Percentiles rank a stretch among this genome's conserved stretches.
These are phyloP conservation scores for Vimba vimba DNA, from an alignment of 2,113 vertebrate genomes.

Conservation along the genomic window DNA sequence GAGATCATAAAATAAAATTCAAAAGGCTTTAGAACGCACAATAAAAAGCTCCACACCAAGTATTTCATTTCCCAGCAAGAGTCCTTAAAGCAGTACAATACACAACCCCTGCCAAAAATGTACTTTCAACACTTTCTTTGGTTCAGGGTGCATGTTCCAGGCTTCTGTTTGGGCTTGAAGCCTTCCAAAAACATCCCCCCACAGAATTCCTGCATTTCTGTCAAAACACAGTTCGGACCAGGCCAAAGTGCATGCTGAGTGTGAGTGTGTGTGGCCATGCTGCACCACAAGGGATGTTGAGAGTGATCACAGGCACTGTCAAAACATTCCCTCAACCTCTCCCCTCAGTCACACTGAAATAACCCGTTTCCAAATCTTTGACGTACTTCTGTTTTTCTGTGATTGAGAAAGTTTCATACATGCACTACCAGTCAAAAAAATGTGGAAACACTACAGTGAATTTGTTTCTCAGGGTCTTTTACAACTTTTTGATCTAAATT, in stretches of 20 bases:
- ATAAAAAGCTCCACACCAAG: slow-evolving; percentile 9
- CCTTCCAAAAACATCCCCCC: slow-evolving; percentile 51
- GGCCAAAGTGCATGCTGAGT: slow-evolving; percentile 53
- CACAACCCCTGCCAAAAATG: slow-evolving; percentile 18
- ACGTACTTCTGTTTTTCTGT: neutral
- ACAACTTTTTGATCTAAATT: neutral
- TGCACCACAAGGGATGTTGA: slow-evolving; percentile 3
- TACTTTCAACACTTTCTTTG: slow-evolving; percentile 37
- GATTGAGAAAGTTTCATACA: neutral
- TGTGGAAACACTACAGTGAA: neutral
- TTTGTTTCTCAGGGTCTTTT: neutral
- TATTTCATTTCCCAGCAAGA: slow-evolving; percentile 10
- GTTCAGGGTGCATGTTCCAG: slow-evolving; percentile 26
- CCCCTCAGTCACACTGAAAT: neutral
- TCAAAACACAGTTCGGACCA: slow-evolving; percentile 49
- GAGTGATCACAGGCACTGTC: slow-evolving; percentile 34
- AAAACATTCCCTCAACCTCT: slow-evolving; percentile 4
- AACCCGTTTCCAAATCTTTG: neutral
- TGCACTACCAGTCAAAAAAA: neutral
- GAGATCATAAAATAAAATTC: neutral
- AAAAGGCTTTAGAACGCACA: slow-evolving; percentile 7
- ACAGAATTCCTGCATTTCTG: slow-evolving; percentile 42
- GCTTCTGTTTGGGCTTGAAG: slow-evolving; percentile 32
- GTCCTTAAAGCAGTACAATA: slow-evolving; percentile 1
- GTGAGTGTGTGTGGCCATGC: slow-evolving; percentile 36